Evolutionary conservation across 2,888 invertebrate genomes (phyloP).

Genomic region (Limnephilus auricula): DNA sequence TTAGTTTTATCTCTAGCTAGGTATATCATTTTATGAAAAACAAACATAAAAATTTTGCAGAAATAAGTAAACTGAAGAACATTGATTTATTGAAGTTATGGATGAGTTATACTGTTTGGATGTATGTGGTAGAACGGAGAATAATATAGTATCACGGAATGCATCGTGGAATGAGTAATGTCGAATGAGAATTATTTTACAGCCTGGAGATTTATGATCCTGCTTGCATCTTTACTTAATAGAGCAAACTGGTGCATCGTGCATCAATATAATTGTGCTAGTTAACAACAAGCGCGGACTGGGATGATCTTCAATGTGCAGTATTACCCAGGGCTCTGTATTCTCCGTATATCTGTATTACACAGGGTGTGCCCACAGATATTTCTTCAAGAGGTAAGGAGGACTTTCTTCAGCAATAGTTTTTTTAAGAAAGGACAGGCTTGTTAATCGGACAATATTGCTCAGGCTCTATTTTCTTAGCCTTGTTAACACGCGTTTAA

Average conservation of each 20-base stretch:
- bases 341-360: neutral
- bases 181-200: constrained; percentile 57
- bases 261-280: constrained; percentile 59
- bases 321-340: constrained; percentile 14
- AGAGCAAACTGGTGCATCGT: constrained; percentile 59
- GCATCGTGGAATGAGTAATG: constrained; percentile 49
- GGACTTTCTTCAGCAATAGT: neutral
- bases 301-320: constrained; percentile 27
- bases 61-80: neutral
- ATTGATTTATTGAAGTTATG: neutral
- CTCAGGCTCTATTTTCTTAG: neutral
- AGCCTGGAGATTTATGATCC: constrained; percentile 57
- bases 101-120: neutral
- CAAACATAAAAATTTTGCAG: no score
- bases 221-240: constrained; percentile 57
- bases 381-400: neutral
- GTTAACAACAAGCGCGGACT: constrained; percentile 51
- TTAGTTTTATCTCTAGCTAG: no score
- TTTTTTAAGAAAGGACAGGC: neutral
- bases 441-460: neutral
- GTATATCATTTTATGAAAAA: no score
- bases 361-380: neutral
- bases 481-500: no score
- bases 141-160: constrained; percentile 24
- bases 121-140: neutral